Conservation (phyloP, 2,888 invertebrate species). For the Sylvicola cinctus region DNA sequence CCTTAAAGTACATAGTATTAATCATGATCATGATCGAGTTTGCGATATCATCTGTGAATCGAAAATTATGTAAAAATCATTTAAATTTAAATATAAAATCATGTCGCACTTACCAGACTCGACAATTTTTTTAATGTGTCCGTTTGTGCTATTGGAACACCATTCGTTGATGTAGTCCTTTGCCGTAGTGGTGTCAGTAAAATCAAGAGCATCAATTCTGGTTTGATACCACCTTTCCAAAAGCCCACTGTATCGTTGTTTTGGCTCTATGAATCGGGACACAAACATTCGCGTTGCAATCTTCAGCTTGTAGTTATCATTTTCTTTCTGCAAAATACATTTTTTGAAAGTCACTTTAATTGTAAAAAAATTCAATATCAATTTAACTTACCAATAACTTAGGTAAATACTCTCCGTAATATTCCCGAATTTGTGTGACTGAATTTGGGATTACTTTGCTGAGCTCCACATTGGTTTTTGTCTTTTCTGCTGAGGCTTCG, state of each 20-base stretch:
- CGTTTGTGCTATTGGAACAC: constrained; percentile 55
- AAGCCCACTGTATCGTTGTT: constrained; percentile 38
- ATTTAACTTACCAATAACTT: constrained; percentile 8
- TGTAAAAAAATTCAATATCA: neutral
- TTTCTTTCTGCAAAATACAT: constrained; percentile 7
- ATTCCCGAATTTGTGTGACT: constrained; percentile 13
- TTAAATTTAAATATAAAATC: too few relatives aligned
- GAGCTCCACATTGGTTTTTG: constrained; percentile 13
- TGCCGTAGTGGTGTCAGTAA: constrained; percentile 32
- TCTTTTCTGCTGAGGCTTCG: constrained; percentile 38
- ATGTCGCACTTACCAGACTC: constrained; percentile 30
- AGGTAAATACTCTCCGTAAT: constrained; percentile 17
- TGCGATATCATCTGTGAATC: constrained; percentile 33
- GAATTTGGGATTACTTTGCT: constrained; percentile 7
- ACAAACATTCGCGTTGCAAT: constrained; percentile 44
- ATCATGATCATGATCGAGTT: constrained; percentile 43
- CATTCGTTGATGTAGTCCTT: constrained; percentile 53
- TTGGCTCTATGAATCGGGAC: constrained; percentile 29
- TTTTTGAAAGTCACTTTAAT: neutral
- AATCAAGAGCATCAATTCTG: constrained; percentile 40
- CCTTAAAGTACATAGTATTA: constrained; percentile 66
- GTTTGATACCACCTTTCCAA: constrained; percentile 43
- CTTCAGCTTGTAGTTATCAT: constrained; percentile 33
- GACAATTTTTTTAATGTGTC: constrained; percentile 46
- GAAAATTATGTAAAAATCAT: constrained; percentile 1